These are phyloP conservation scores for Periophthalmus magnuspinnatus DNA, from an alignment of 2,797 vertebrate genomes.

Conservation along the genomic window DNA sequence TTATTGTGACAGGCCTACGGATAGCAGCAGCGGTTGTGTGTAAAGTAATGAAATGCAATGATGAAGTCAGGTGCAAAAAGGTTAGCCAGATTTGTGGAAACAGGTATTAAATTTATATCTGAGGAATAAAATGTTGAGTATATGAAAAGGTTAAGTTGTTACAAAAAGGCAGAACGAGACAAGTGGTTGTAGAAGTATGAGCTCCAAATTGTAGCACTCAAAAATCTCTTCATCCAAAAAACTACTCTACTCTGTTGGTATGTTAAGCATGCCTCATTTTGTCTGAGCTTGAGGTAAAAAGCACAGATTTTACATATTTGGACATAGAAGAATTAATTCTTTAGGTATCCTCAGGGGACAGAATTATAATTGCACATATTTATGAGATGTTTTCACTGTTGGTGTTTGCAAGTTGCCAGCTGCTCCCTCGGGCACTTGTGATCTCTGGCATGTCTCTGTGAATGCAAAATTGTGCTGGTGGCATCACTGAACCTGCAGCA, in stretches of 20 bases:
- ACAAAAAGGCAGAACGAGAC: neutral
- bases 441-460: constrained; percentile 12
- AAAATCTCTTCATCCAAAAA: constrained; percentile 5
- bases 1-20: too few species aligned
- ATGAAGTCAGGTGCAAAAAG: constrained; percentile 45
- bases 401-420: constrained; percentile 30
- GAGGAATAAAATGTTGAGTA: constrained; percentile 20
- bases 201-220: constrained; percentile 1
- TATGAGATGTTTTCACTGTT: constrained; percentile 24
- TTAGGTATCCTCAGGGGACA: constrained; percentile 17
- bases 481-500: constrained; percentile 27
- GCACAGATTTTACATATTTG: constrained; percentile 18
- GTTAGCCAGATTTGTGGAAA: constrained; percentile 19
- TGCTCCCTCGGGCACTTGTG: constrained; percentile 34
- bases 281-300: neutral
- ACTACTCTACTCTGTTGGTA: constrained; percentile 12
- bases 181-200: constrained; percentile 9
- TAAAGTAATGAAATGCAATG: constrained; percentile 35
- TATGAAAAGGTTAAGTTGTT: constrained; percentile 21
- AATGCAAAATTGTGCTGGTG: constrained; percentile 3
- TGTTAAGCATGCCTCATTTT: constrained; percentile 2
- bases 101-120: constrained; percentile 30
- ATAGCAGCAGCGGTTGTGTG: constrained; percentile 22
- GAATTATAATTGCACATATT: constrained; percentile 39
- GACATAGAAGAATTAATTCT: constrained; percentile 27